Conservation (phyloP, 2,113 vertebrate genomes). For the Ibidorhyncha struthersii region DNA sequence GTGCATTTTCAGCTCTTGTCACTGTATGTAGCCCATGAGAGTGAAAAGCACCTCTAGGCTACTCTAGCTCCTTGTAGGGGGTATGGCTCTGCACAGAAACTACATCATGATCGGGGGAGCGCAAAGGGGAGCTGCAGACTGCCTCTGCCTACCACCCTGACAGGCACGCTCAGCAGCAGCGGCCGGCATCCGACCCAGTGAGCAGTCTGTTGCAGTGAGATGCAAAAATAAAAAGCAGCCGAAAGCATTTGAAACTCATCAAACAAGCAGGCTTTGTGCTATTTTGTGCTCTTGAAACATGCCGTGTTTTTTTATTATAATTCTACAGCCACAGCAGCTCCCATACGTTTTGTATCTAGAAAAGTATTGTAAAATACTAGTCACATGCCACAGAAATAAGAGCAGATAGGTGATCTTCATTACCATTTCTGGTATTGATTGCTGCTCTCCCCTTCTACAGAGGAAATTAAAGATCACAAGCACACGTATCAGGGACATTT, state of each 20-base stretch:
- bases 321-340: not conserved
- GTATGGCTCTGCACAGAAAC: not conserved
- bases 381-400: not conserved
- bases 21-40: not conserved
- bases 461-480: conserved; percentile 51
- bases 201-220: not conserved
- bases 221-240: conserved; percentile 27
- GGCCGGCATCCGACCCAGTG: not conserved
- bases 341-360: not conserved
- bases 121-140: not conserved
- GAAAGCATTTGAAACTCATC: conserved; percentile 42
- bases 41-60: conserved; percentile 47
- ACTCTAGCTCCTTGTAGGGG: conserved; percentile 36
- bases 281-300: not conserved
- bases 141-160: not conserved
- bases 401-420: conserved; percentile 6
- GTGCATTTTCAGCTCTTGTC: conserved; percentile 23
- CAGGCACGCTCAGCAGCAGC: not conserved
- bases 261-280: conserved; percentile 19
- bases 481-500: not conserved
- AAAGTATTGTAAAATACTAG: not conserved
- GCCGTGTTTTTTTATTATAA: not conserved
- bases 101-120: not conserved
- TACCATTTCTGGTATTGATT: conserved; percentile 12
- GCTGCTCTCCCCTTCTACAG: not conserved